A percentile compares a stretch with the other conserved stretches of the same genome.
phyloP scores from a whole-genome alignment of 2,888 invertebrate genomes.

The Monochamus alternatus region DNA sequence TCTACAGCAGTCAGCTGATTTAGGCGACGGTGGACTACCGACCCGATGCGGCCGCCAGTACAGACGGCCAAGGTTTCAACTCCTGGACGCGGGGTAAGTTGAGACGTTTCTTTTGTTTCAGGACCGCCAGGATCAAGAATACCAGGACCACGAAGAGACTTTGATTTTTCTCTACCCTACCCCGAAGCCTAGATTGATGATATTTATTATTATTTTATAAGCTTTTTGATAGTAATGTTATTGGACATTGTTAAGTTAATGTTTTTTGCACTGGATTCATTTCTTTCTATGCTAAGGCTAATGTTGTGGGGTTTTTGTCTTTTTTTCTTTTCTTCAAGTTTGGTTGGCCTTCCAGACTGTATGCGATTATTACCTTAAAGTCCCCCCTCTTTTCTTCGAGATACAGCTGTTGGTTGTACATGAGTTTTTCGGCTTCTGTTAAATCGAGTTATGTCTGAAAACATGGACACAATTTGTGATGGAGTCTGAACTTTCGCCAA shows the following conservation, averaged over 20 bases:
- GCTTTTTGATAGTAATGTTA: neutral
- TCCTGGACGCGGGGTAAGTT: no score
- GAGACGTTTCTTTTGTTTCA: no score
- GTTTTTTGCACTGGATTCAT: constrained; percentile 29
- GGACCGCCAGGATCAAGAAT: no score
- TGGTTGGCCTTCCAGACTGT: constrained; percentile 25
- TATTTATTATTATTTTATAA: constrained; percentile 9
- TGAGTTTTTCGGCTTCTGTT: constrained; percentile 24
- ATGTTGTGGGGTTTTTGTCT: constrained; percentile 15
- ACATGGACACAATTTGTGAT: constrained; percentile 13
- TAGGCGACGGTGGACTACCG: no score
- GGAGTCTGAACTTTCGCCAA: neutral
- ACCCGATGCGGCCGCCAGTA: no score
- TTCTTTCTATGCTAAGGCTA: constrained; percentile 27
- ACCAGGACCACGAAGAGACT: no score
- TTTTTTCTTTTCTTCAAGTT: constrained; percentile 16
- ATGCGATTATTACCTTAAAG: constrained; percentile 24
- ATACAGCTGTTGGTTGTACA: constrained; percentile 30
- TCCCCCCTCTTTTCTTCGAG: constrained; percentile 16
- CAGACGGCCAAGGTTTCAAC: no score
- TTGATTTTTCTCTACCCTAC: no score
- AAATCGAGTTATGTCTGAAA: constrained; percentile 31
- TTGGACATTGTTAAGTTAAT: constrained; percentile 15
- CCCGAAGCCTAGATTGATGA: constrained; percentile 4
- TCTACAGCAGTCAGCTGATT: no score